Base-by-base conservation (phyloP, 2,797 vertebrate genomes). In the Crenuchus spilurus region DNA sequence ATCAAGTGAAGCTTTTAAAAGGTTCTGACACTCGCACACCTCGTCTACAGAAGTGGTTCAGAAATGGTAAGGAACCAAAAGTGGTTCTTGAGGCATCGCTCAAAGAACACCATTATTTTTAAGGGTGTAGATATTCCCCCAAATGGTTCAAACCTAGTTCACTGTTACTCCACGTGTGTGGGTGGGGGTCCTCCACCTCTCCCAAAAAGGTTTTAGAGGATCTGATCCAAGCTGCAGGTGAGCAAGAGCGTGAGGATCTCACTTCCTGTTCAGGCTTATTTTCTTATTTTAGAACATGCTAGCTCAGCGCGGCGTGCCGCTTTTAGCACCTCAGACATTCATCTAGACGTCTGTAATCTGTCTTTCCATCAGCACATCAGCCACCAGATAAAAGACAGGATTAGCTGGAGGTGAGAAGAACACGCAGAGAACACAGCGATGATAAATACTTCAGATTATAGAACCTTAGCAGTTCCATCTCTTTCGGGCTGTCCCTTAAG, bases 361-460 rank as follows among this genome's bases (percentile, higher is more conserved):
- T 77, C 74, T 83, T 86, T 83, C 84, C 83, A 71, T 84, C 67
- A 84, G 78, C 72, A 78, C 74, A 79, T 68, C 67, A 39, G 14
- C 70, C 67, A 76, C 60, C 67, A 80, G 58, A 77, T 76, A 65
- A 75, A 18, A 11, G 44, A 48, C 14, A 42, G 66, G 81, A 84
- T 84, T 84, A 84, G 57, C 41, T 51, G 44, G 6, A 2, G 8
- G 1, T 54, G 67, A 75, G 33, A 18, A 77, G 44, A 80, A 77
- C 46, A 24, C 22, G 11, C 62, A 63, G 52, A 65, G 44, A 46
- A 75, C 26, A 66, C 51, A 30, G 55, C 9, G 22, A 4, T 18
- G 58, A 70, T 24, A 24, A 51, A 24, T 26, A 30, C 52, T 16
- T 10, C 16, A 58, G 30, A 46, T n/a, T n/a, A n/a, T n/a, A n/a